Conservation (phyloP, 1,140 invertebrate genomes). For the Hylaeus volcanicus region DNA sequence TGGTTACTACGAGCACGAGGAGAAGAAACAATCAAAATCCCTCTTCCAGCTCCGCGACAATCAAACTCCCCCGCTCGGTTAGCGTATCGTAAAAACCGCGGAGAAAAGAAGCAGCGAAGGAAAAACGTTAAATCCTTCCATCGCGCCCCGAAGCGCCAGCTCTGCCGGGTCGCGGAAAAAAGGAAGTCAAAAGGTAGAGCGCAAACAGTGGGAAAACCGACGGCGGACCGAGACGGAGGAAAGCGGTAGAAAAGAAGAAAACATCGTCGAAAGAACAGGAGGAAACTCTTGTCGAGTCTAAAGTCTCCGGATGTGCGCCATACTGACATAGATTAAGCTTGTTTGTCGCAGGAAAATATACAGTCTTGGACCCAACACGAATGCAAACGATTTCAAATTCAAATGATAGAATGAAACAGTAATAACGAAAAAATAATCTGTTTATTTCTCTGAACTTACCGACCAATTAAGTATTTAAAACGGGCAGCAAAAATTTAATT, state of each 20-base stretch:
- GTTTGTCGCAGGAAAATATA: no score
- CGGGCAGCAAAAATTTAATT: no score
- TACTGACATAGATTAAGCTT: no score
- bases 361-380: no score
- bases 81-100: neutral
- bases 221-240: neutral
- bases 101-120: neutral
- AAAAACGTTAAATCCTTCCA: neutral
- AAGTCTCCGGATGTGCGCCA: no score
- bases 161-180: slow-evolving; percentile 8
- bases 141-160: neutral
- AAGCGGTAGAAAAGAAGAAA: neutral
- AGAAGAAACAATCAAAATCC: slow-evolving; percentile 2
- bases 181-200: slow-evolving; percentile 34
- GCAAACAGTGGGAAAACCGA: slow-evolving; percentile 25
- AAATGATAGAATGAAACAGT: no score
- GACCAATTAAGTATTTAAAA: no score
- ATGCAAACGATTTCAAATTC: no score
- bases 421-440: no score
- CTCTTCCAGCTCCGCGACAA: neutral
- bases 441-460: no score
- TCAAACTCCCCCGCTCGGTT: slow-evolving; percentile 18
- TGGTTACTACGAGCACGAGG: neutral
- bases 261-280: slow-evolving; percentile 11
- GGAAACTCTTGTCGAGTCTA: slow-evolving; percentile 9